Evolutionary conservation across 2,113 vertebrate genomes (phyloP).

Genomic region (Callopanchax toddi): DNA sequence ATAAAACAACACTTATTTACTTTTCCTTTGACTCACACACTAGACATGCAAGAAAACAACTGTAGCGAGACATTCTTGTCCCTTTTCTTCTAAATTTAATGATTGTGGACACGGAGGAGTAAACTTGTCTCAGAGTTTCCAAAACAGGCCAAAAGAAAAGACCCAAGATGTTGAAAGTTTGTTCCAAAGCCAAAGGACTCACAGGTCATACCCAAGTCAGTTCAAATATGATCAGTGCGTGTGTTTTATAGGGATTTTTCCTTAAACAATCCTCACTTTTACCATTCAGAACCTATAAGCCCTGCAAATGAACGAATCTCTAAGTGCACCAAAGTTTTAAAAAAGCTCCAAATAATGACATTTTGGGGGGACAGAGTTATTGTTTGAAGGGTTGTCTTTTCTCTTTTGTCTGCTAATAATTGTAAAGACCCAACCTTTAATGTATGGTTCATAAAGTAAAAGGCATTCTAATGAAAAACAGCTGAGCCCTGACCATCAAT

Average conservation of each 20-base stretch:
- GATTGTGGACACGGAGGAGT: slow-evolving; percentile 43
- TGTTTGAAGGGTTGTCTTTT: background rate
- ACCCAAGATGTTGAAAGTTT: slow-evolving; percentile 33
- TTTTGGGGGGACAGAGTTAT: background rate
- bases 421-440: too few species aligned
- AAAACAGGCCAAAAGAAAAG: slow-evolving; percentile 50
- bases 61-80: slow-evolving; percentile 29
- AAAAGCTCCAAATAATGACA: too few species aligned
- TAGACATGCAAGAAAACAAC: slow-evolving; percentile 48
- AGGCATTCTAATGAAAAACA: too few species aligned
- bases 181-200: slow-evolving; percentile 11
- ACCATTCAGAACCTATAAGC: background rate
- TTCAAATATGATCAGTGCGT: background rate
- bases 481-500: too few species aligned
- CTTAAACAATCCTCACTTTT: background rate
- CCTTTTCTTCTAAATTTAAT: slow-evolving; percentile 43
- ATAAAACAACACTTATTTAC: slow-evolving; percentile 59
- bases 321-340: background rate
- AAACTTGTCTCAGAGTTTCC: slow-evolving; percentile 53
- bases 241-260: slow-evolving; percentile 10
- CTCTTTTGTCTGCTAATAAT: too few species aligned
- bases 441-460: background rate
- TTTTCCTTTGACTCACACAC: slow-evolving; percentile 59
- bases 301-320: background rate
- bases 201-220: background rate